A percentile compares a stretch with the other conserved stretches of the same genome.
These are phyloP conservation scores for Glyphotaelius pellucidus DNA, from an alignment of 2,888 invertebrate species.

Conservation along the genomic window DNA sequence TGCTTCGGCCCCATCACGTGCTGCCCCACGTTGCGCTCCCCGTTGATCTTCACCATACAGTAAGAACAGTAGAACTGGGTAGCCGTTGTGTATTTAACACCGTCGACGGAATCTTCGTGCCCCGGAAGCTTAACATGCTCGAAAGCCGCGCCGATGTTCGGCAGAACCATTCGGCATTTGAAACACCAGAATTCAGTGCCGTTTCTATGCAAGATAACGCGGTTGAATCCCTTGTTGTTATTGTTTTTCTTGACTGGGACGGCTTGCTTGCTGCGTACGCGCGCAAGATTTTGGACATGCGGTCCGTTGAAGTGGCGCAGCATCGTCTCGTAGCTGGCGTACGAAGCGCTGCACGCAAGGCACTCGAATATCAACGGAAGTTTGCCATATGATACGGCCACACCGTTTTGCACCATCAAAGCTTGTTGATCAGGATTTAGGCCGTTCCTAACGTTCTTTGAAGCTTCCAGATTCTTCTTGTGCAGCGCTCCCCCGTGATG, in stretches of 20 bases:
- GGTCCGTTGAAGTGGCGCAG: slow-evolving; percentile 45
- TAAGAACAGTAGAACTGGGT: slow-evolving; percentile 57
- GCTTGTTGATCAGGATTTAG: slow-evolving; percentile 7
- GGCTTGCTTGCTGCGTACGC: not conserved
- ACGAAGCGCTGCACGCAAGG: slow-evolving; percentile 38
- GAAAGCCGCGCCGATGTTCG: slow-evolving; percentile 55
- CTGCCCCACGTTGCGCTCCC: slow-evolving; percentile 61
- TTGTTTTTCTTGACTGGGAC: not conserved
- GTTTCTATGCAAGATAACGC: slow-evolving; percentile 59
- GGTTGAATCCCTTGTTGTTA: not conserved
- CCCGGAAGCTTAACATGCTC: slow-evolving; percentile 52
- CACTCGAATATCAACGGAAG: slow-evolving; percentile 52
- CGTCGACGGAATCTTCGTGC: slow-evolving; percentile 53
- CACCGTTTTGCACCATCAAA: slow-evolving; percentile 25
- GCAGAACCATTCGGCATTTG: slow-evolving; percentile 50
- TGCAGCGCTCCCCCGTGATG: slow-evolving; percentile 45
- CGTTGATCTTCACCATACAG: slow-evolving; percentile 62
- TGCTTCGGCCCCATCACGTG: slow-evolving; percentile 58
- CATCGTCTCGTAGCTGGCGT: slow-evolving; percentile 25
- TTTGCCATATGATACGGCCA: slow-evolving; percentile 46
- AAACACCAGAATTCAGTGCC: slow-evolving; percentile 60
- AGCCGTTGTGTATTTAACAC: slow-evolving; percentile 45
- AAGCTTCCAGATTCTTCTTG: slow-evolving; percentile 17
- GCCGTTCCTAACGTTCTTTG: not conserved
- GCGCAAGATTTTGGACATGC: slow-evolving; percentile 27